These are phyloP conservation scores for Dendroctonus valens DNA, from an alignment of 1,140 invertebrate genomes.

Conservation along the genomic window DNA sequence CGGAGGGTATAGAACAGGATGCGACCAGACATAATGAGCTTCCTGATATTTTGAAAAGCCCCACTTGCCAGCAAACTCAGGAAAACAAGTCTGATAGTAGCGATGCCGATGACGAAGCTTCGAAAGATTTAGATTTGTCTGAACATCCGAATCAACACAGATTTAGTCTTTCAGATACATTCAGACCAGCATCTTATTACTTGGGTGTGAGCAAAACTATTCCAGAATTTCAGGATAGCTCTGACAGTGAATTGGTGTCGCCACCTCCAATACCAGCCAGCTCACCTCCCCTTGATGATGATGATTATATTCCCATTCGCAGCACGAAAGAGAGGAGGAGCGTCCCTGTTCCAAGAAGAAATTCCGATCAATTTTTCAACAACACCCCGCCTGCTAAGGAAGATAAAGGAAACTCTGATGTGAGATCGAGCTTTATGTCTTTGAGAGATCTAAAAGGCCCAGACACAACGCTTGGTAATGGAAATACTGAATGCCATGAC, in stretches of 20 bases:
- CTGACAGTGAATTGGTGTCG: constrained; percentile 76
- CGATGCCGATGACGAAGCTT: constrained; percentile 82
- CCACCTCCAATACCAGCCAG: constrained; percentile 79
- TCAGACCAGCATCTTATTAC: constrained; percentile 83
- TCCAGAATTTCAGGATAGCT: constrained; percentile 72
- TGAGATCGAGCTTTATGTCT: constrained; percentile 27
- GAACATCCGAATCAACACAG: constrained; percentile 66
- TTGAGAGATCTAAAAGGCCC: constrained; percentile 20
- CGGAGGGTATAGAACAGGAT: constrained; percentile 18
- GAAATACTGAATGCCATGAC: constrained; percentile 10
- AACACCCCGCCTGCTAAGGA: constrained; percentile 13
- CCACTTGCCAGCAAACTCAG: constrained; percentile 44
- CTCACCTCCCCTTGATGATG: constrained; percentile 68
- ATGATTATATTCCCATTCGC: constrained; percentile 49
- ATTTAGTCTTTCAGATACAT: constrained; percentile 83
- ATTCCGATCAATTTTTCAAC: constrained; percentile 39
- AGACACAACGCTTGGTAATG: background rate
- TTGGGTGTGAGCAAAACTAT: constrained; percentile 62
- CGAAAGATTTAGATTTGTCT: constrained; percentile 71
- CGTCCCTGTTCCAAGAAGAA: constrained; percentile 23
- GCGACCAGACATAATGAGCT: constrained; percentile 49
- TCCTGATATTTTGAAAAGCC: constrained; percentile 65
- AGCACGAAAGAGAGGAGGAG: constrained; percentile 2
- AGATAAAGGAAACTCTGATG: constrained; percentile 27
- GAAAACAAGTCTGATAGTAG: constrained; percentile 65